These are phyloP conservation scores for Papilio helenus DNA, from an alignment of 1,140 invertebrate genomes.

Conservation along the genomic window DNA sequence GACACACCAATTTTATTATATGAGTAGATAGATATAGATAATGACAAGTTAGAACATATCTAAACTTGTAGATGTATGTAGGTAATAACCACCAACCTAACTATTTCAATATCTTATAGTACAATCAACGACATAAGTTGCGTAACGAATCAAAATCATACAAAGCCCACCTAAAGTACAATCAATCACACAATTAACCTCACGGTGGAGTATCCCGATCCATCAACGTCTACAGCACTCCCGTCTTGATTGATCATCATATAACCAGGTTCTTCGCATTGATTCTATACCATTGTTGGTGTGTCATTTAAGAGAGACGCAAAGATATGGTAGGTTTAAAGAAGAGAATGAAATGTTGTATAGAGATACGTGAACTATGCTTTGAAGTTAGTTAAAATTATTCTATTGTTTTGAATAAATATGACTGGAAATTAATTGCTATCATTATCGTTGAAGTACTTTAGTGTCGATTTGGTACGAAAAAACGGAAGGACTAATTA, in stretches of 20 bases:
- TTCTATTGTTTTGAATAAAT: not conserved
- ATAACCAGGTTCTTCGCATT: conserved; percentile 46
- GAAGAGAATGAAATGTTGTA: not conserved
- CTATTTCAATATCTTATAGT: not conserved
- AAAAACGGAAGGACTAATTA: no score
- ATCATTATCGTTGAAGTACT: no score
- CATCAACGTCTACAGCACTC: conserved; percentile 54
- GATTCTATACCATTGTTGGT: conserved; percentile 20
- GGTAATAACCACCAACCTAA: no score
- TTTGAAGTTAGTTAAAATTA: not conserved
- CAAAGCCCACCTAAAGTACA: conserved; percentile 31
- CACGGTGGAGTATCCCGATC: conserved; percentile 50
- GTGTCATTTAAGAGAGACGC: conserved; percentile 10
- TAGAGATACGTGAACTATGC: not conserved
- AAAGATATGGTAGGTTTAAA: not conserved
- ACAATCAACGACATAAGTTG: conserved; percentile 5
- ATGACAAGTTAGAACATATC: no score
- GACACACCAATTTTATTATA: no score
- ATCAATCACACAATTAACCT: conserved; percentile 60
- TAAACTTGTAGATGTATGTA: no score
- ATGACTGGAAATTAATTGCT: no score
- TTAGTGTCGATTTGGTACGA: no score
- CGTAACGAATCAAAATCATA: conserved; percentile 3
- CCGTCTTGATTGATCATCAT: conserved; percentile 52
- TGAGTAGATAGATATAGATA: no score